Conservation (phyloP, 2,888 invertebrate species). For the Subacronicta megacephala region DNA sequence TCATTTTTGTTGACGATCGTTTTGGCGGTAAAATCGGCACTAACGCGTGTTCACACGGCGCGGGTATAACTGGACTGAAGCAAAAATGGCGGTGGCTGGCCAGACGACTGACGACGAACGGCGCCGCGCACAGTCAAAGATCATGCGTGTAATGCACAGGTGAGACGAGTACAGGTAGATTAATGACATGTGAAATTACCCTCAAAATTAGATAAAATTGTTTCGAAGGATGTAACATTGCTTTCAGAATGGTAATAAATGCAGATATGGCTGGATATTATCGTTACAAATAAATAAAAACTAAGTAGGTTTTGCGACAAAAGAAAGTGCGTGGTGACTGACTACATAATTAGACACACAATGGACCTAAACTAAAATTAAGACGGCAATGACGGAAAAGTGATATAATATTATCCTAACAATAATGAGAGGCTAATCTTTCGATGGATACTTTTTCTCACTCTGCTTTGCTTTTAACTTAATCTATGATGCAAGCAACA, state of each 20-base stretch:
- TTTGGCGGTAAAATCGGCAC: slow-evolving; percentile 52
- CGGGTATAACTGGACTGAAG: slow-evolving; percentile 79
- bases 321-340: too few relatives aligned
- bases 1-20: slow-evolving; percentile 73
- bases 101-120: slow-evolving; percentile 56
- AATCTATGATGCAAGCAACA: slow-evolving; percentile 56
- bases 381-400: too few relatives aligned
- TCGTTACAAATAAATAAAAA: too few relatives aligned
- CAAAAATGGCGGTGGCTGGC: slow-evolving; percentile 74
- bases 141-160: slow-evolving; percentile 70
- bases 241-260: too few relatives aligned
- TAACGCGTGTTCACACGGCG: slow-evolving; percentile 62
- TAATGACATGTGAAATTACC: slow-evolving; percentile 31
- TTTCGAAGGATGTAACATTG: too few relatives aligned
- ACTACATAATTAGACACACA: too few relatives aligned
- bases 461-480: slow-evolving; percentile 40
- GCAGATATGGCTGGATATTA: neutral
- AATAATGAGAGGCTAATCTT: too few relatives aligned
- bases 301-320: too few relatives aligned
- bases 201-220: too few relatives aligned
- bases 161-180: slow-evolving; percentile 43
- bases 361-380: too few relatives aligned
- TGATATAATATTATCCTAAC: too few relatives aligned
- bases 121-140: slow-evolving; percentile 74
- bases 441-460: too few relatives aligned